Base-by-base conservation (phyloP, 1,140 invertebrate genomes). In the Orchestia grillus region DNA sequence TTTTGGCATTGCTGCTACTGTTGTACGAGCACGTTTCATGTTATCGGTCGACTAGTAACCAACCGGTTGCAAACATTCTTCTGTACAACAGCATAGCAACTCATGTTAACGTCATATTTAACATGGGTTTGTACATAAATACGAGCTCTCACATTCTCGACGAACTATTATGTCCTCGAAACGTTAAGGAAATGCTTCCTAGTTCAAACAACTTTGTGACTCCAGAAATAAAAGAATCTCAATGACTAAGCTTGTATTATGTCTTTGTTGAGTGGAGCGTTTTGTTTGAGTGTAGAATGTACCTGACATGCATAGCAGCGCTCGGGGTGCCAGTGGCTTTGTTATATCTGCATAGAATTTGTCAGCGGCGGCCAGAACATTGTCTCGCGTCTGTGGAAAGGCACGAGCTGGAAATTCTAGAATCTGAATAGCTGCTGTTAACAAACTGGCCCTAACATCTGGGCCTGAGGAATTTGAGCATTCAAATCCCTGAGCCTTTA, bases 351-450 rank as follows among this genome's bases (percentile, higher is more conserved):
- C 92, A 45, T 44, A 40, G 44, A 94, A 47, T 94, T 90, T 28
- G 92, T 40, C 44, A 44, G 92, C 43, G 0, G 92, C 40, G 40
- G 44, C 43, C 40, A 40, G 92, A 94, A 94, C 92, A 94, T 45
- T 45, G 92, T 45, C 92, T 94, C 15, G 92, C 43, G 43, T 16
- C 44, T 94, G 11, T 94, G 44, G 43, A 94, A 94, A 44, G 92
- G 44, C 92, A 94, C 92, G 92, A 94, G 92, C 44, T 40, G 41
- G 92, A 45, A 45, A 94, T 94, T 94, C 36, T 45, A 90, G 88
- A 90, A 41, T 42, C 88, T 77, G 62, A 77, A 77, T 77, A 77
- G 62, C 62, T 77, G 62, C 28, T 77, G 62, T 77, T 28, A 36
- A 77, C 62, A 36, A 77, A 36, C 62, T 15, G 28, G 15, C 62